phyloP scores from a whole-genome alignment of 2,797 vertebrate species.

The Gymnodraco acuticeps region DNA sequence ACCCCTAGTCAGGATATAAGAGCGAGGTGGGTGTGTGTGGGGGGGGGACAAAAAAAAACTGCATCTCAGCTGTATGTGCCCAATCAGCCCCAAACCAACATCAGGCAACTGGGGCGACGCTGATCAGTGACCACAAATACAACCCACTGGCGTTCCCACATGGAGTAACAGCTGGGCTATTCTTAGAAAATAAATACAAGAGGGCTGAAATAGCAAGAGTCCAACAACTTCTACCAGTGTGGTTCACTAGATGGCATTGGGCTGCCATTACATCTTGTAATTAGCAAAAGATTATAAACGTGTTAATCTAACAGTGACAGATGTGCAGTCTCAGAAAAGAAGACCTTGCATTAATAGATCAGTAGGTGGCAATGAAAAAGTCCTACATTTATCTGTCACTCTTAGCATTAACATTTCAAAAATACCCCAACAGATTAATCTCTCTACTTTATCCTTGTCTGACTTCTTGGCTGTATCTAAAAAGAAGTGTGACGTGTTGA shows the following conservation, averaged over 20 bases:
- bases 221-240: conserved; percentile 16
- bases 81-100: conserved; percentile 41
- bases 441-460: conserved; percentile 37
- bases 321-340: conserved; percentile 34
- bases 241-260: conserved; percentile 16
- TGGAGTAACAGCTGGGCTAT: conserved; percentile 64
- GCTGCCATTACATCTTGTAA: conserved; percentile 22
- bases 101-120: conserved; percentile 46
- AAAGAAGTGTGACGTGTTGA: conserved; percentile 28
- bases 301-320: conserved; percentile 32
- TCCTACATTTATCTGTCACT: conserved; percentile 39
- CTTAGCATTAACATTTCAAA: conserved; percentile 34
- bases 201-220: conserved; percentile 44
- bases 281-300: conserved; percentile 39
- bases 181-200: conserved; percentile 48
- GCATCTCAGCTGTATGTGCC: conserved; percentile 49
- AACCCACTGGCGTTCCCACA: conserved; percentile 31
- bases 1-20: conserved; percentile 17
- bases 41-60: conserved; percentile 49
- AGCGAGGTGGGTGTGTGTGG: neutral
- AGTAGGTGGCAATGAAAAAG: conserved; percentile 4
- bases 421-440: conserved; percentile 40
- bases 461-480: conserved; percentile 37
- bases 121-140: conserved; percentile 68
- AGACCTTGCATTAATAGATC: conserved; percentile 34